phyloP scores from a whole-genome alignment of 2,797 vertebrate genomes.

The Orientallactaga sibirica region DNA sequence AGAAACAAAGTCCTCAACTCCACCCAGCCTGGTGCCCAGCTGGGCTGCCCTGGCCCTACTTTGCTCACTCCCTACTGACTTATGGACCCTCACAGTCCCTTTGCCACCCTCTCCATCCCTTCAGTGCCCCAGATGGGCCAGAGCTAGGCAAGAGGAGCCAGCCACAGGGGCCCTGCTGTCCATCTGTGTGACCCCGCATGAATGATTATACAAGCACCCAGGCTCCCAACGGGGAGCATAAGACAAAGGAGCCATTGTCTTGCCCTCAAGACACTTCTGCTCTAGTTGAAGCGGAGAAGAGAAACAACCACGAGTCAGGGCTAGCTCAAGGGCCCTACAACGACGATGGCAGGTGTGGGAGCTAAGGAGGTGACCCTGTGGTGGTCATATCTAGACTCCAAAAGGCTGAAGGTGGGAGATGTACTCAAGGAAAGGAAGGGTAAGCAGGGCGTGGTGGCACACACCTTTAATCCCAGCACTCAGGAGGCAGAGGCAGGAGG shows the following conservation, averaged over 20 bases:
- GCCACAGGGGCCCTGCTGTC: neutral
- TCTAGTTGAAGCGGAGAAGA: neutral
- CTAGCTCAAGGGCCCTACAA: neutral
- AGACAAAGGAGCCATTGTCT: neutral
- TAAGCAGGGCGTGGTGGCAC: neutral
- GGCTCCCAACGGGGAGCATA: neutral
- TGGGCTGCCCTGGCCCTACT: conserved; percentile 36
- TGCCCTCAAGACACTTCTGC: neutral
- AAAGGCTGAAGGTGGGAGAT: neutral
- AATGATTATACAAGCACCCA: neutral
- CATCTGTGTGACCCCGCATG: neutral
- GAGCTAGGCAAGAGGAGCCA: neutral
- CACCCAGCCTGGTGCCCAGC: conserved; percentile 63
- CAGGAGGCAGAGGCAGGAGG: too few species aligned
- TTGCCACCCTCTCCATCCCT: neutral
- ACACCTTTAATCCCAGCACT: too few species aligned
- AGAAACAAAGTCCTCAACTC: conserved; percentile 81
- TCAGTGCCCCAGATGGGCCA: neutral
- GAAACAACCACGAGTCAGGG: neutral
- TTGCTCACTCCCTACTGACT: neutral
- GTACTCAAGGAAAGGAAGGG: neutral
- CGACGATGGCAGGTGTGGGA: neutral
- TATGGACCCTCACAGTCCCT: conserved; percentile 57
- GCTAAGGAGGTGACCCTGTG: neutral
- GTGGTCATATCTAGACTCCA: neutral